Base-by-base conservation (phyloP, 2,888 invertebrate genomes). In the Hydraecia micacea region DNA sequence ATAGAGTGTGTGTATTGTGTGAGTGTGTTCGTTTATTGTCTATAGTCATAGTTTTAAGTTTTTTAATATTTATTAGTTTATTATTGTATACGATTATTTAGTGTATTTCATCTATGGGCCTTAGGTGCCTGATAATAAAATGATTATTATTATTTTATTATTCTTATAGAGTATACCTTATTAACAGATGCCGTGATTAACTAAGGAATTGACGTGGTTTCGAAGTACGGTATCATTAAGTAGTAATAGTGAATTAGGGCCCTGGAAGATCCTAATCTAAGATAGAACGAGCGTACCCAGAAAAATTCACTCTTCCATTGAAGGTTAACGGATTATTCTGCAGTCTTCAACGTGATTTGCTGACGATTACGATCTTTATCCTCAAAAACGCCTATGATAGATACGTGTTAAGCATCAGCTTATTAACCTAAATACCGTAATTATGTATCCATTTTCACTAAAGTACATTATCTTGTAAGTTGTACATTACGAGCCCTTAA, bases 381-480 rank as follows among this genome's bases (percentile, higher is more conserved):
- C 21, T 8, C 5, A 69, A 69, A 36, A 42, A 28, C 1, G 4
- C 11, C 36, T 46, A 46, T 55, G 42, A 58, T 28, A 42, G 6
- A 32, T 32, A 67, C 32, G 13, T 67, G 6, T n/a, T 1, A 63
- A 39, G 21, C n/a, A 0, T 36, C 63, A 58, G 55, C 36, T 60
- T 62, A 55, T n/a, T 52, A 67, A 32, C 36, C 25, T 4, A 28
- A 65, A 28, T 25, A 68, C 55, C 28, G 18, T 73, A 69, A 80
- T 80, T 80, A 76, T 62, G 65, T 60, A 76, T 77, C 70, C 81
- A 84, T 78, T 80, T 73, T 77, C 67, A 76, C 55, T 52, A n/a
- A 87, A 87, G 87, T 80, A 86, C 66, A 42, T 84, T 87, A 78
- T 87, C 77, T 78, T 84, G 85, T 88, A 76, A 75, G 73, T 81